phyloP scores from a whole-genome alignment of 2,888 invertebrate species.

The Choristoneura rosaceana region DNA sequence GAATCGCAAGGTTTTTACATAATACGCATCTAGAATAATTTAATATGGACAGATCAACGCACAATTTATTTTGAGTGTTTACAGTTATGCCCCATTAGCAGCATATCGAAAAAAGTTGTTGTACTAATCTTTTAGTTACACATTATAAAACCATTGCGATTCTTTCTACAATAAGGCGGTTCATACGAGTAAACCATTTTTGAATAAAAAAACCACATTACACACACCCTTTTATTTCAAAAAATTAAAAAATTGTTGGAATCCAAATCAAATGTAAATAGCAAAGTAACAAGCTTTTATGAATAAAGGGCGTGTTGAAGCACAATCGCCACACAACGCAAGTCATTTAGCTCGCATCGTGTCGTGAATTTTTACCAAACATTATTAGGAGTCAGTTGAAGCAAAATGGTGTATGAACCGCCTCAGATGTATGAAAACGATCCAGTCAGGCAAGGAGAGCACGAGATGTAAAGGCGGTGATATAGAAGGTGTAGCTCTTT shows the following conservation, averaged over 20 bases:
- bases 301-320: background rate
- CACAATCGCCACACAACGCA: background rate
- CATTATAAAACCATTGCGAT: background rate
- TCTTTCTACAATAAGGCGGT: background rate
- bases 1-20: conserved; percentile 16
- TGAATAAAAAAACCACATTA: too few relatives aligned
- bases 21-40: background rate
- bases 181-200: background rate
- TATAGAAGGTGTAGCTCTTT: conserved; percentile 76
- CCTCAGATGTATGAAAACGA: background rate
- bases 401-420: background rate
- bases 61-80: background rate
- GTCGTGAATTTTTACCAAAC: too few relatives aligned
- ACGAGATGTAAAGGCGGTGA: conserved; percentile 42
- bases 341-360: too few relatives aligned
- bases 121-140: background rate
- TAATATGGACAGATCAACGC: background rate
- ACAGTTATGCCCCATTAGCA: background rate
- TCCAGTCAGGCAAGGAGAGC: conserved; percentile 4
- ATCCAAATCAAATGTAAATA: too few relatives aligned
- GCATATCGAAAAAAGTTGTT: background rate
- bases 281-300: background rate
- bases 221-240: too few relatives aligned
- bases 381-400: too few relatives aligned
- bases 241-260: too few relatives aligned